Conservation (phyloP, 1,140 invertebrate genomes). For the Trichonephila clavipes region DNA sequence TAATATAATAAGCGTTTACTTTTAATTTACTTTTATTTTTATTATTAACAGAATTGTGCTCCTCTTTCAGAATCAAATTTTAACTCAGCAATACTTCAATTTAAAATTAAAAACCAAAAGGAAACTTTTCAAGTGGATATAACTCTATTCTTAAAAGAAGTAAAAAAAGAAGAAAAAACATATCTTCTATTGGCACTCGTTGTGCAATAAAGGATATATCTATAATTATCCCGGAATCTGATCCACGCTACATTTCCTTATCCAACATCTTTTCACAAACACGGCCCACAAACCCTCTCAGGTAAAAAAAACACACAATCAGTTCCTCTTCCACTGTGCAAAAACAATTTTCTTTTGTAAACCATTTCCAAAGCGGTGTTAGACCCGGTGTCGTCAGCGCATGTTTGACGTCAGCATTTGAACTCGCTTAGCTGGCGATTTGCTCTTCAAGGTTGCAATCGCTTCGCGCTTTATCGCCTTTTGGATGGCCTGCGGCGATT, state of each 20-base stretch:
- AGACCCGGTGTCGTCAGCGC: slow-evolving; percentile 9
- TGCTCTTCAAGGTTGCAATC: neutral
- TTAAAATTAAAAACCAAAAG: too few relatives aligned
- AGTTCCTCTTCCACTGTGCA: neutral
- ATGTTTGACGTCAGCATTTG: neutral
- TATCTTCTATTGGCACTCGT: neutral
- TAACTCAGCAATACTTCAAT: too few relatives aligned
- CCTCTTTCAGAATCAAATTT: too few relatives aligned
- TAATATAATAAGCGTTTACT: too few relatives aligned
- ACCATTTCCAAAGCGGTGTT: neutral
- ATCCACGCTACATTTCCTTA: neutral
- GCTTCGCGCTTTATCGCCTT: neutral
- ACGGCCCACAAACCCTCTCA: neutral
- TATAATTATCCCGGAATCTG: neutral
- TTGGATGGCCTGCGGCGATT: neutral
- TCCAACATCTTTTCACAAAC: neutral
- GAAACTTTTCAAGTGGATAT: too few relatives aligned
- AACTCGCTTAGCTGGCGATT: neutral
- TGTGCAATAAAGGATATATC: neutral
- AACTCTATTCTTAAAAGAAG: too few relatives aligned
- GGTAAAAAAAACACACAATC: neutral
- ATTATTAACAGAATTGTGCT: too few relatives aligned
- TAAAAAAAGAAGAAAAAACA: neutral
- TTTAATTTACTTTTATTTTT: too few relatives aligned
- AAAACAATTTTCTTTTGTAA: neutral